Conservation (phyloP, 2,888 invertebrate species). For the Creontiades dilutus region DNA sequence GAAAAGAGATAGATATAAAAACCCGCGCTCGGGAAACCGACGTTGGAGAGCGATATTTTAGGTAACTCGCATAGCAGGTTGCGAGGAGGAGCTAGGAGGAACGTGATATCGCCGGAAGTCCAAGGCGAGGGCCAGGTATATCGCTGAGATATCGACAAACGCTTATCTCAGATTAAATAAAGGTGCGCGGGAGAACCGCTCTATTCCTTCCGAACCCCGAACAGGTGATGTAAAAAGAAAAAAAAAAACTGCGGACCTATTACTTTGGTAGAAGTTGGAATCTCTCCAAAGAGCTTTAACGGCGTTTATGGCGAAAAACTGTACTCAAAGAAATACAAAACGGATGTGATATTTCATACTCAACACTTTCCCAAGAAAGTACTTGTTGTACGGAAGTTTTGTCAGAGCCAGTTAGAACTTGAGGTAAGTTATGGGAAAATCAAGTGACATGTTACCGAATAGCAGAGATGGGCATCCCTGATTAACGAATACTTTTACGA, state of each 20-base stretch:
- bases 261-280: conserved; percentile 27
- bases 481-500: too few relatives aligned
- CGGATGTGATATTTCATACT: neutral
- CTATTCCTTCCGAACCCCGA: conserved; percentile 35
- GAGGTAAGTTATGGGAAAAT: too few relatives aligned
- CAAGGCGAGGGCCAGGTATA: neutral
- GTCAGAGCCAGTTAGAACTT: too few relatives aligned
- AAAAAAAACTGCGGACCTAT: conserved; percentile 1
- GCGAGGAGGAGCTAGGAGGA: neutral
- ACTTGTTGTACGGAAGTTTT: too few relatives aligned
- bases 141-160: conserved; percentile 51
- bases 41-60: conserved; percentile 7
- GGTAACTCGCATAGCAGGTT: conserved; percentile 22
- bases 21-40: neutral
- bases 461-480: too few relatives aligned
- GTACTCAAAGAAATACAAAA: conserved; percentile 1
- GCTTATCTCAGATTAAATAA: conserved; percentile 63
- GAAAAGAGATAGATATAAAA: conserved; percentile 23
- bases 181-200: conserved; percentile 35
- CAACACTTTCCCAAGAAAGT: too few relatives aligned
- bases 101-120: conserved; percentile 38
- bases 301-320: neutral
- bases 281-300: conserved; percentile 3
- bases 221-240: conserved; percentile 40
- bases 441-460: too few relatives aligned